These are phyloP conservation scores for Apotomis capreana DNA, from an alignment of 2,888 invertebrate genomes.

Conservation along the genomic window DNA sequence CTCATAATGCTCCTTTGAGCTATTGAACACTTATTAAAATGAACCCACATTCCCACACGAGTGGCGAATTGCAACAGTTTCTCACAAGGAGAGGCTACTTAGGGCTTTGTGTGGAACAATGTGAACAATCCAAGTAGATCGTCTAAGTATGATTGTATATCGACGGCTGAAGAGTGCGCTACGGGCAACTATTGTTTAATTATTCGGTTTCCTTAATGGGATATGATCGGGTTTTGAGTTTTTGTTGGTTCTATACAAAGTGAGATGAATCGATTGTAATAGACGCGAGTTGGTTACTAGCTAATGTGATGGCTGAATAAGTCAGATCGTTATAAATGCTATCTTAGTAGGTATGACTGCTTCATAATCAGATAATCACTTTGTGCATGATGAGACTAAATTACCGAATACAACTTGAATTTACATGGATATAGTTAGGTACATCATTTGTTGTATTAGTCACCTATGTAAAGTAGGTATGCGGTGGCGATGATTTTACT, in stretches of 20 bases:
- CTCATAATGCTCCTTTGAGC: constrained; percentile 39
- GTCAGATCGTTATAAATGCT: background rate
- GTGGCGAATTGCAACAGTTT: constrained; percentile 66
- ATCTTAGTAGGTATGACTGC: too few relatives aligned
- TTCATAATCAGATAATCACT: too few relatives aligned
- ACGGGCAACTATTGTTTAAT: constrained; percentile 58
- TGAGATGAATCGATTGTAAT: background rate
- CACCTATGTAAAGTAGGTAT: too few relatives aligned
- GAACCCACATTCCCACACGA: constrained; percentile 74
- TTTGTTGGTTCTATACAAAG: constrained; percentile 4
- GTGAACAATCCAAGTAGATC: constrained; percentile 65
- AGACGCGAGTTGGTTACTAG: constrained; percentile 5
- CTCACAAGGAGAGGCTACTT: constrained; percentile 69
- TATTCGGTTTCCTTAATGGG: constrained; percentile 56
- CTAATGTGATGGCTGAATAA: background rate
- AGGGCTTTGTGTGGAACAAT: constrained; percentile 70
- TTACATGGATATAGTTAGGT: too few relatives aligned
- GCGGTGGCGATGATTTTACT: too few relatives aligned
- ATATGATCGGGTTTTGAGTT: constrained; percentile 61
- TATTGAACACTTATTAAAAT: constrained; percentile 38
- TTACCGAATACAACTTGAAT: too few relatives aligned
- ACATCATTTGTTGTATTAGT: too few relatives aligned
- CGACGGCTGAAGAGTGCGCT: constrained; percentile 60
- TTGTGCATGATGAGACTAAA: too few relatives aligned
- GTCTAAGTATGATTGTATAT: constrained; percentile 58